Percentiles rank a stretch among this genome's conserved stretches.
phyloP scores from a whole-genome alignment of 2,113 vertebrate genomes.

The chimpanzee (Pan troglodytes) region NHGRI_mPanTro3-v2.1_pri NC_086015.1:116272501-116273000 shows the following conservation, averaged over 20 bases:
- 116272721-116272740: not conserved
- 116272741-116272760: not conserved
- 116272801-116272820: not conserved
- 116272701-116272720: not conserved
- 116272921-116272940: not conserved
- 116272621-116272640: not conserved
- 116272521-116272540: not conserved
- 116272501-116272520: not conserved
- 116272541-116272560: not conserved
- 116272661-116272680: not conserved
- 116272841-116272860: not conserved
- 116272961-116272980: no score
- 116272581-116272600: not conserved
- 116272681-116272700: not conserved
- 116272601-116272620: not conserved
- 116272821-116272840: not conserved
- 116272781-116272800: not conserved
- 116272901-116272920: not conserved
- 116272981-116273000: no score
- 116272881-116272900: not conserved
- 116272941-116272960: not conserved
- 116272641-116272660: not conserved
- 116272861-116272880: not conserved
- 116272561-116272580: not conserved
- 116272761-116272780: not conserved